Evolutionary conservation across 2,113 vertebrate genomes (phyloP), one percentile per base, ranked within the genome.

Genomic region (Pycnonotus jocosus): DNA sequence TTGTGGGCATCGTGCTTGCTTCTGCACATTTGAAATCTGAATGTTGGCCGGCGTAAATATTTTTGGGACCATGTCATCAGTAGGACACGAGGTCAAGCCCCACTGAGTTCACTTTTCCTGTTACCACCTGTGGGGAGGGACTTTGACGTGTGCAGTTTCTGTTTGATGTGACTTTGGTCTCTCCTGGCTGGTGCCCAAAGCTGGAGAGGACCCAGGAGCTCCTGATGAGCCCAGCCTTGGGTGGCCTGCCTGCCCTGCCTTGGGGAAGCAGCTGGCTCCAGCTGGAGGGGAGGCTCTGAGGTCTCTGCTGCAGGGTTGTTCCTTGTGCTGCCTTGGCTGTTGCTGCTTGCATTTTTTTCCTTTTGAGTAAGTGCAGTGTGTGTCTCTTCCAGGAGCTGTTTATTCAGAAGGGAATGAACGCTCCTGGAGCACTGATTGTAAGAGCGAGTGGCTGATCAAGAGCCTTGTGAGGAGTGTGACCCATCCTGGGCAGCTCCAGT

Each of bases 171-270:
- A 11, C 48, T 92, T 92, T 60, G 37, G 15, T 71, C 45, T 79
- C 18, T 88, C 47, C 71, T 88, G 51, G 27, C 88, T 58, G 25
- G 35, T 88, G 62, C 48, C 25, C 11, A 53, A 30, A 72, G 69
- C 35, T 13, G 2, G 44, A n/a, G 40, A 66, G 53, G 58, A 4
- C 35, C 40, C 44, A 33, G 60, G 82, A 81, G 38, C 64, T 70
- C 9, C 51, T 62, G 3, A 0, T 15, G 12, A 28, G 62, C 2
- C 10, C 0, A 0, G 61, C 45, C 58, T 28, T 76, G 54, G 42
- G 54, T 50, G 48, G 15, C n/a, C 77, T 78, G 74, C 58, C 54
- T 76, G 81, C 45, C 25, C 35, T 18, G 42, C 47, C 48, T 45
- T 60, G 3, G 1, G 47, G 72, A 53, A 8, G 73, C 3, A 1